phyloP scores from a whole-genome alignment of 2,797 vertebrate species.

The Apodemus agrarius region DNA sequence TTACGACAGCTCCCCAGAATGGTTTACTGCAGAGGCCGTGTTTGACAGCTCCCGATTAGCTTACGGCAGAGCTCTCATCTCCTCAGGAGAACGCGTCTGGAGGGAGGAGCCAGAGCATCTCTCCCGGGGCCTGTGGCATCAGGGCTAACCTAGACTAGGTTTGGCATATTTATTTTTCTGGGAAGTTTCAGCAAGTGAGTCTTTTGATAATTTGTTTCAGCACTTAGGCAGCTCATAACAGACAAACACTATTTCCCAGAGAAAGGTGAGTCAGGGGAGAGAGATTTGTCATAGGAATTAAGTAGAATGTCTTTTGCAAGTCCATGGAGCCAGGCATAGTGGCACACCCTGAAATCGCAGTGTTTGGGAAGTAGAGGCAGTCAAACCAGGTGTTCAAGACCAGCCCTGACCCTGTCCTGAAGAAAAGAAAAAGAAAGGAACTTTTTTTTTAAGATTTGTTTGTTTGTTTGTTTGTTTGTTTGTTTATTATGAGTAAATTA shows the following conservation, averaged over 20 bases:
- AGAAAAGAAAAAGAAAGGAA: not conserved
- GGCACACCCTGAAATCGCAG: not conserved
- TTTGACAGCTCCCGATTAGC: not conserved
- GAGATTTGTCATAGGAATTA: not conserved
- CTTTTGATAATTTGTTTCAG: not conserved
- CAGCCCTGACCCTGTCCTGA: not conserved
- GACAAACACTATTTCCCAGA: not conserved
- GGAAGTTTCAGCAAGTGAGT: not conserved
- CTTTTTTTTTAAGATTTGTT: too few species aligned
- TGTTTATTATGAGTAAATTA: too few species aligned
- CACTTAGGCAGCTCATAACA: not conserved
- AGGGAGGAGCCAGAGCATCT: not conserved
- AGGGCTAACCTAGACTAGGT: not conserved
- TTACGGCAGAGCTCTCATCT: not conserved
- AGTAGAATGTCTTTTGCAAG: not conserved
- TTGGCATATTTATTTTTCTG: not conserved
- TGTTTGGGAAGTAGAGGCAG: not conserved
- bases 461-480: too few species aligned
- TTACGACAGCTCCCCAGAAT: not conserved
- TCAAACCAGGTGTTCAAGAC: not conserved
- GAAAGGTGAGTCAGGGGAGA: not conserved
- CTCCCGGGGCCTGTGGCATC: not conserved
- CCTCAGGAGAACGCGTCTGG: not conserved
- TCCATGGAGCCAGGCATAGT: not conserved
- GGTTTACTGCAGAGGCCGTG: not conserved